Evolutionary conservation across 2,797 vertebrate genomes (phyloP).

Genomic region (Syndactyla subalaris): DNA sequence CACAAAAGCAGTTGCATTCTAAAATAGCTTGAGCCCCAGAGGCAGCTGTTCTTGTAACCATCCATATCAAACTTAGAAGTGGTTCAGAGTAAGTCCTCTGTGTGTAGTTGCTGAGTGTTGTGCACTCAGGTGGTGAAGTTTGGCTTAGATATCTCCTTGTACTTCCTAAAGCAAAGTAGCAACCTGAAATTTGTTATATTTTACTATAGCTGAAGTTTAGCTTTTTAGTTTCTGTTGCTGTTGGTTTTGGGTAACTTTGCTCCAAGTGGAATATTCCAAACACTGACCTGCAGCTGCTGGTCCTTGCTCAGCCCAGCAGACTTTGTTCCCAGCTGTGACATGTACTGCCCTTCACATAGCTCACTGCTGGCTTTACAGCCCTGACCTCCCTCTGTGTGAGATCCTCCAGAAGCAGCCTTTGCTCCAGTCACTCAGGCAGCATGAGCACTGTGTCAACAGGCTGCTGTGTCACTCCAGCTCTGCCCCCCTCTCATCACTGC

Average conservation of each 20-base stretch:
- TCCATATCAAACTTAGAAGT: not conserved
- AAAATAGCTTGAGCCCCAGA: not conserved
- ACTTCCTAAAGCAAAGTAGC: not conserved
- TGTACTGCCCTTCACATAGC: not conserved
- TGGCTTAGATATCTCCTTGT: not conserved
- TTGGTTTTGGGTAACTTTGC: not conserved
- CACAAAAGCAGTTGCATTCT: not conserved
- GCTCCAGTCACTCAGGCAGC: not conserved
- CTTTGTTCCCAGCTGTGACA: not conserved
- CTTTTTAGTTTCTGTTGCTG: not conserved
- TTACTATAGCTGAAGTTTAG: not conserved
- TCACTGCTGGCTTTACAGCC: not conserved
- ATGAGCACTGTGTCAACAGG: not conserved
- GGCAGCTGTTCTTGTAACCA: not conserved
- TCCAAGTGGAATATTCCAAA: slow-evolving; percentile 18
- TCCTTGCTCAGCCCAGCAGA: not conserved
- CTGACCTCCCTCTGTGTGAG: not conserved
- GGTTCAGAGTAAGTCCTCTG: not conserved
- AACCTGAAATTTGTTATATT: not conserved
- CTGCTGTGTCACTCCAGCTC: not conserved
- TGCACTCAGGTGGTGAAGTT: not conserved
- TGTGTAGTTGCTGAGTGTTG: not conserved
- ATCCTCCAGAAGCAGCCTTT: not conserved
- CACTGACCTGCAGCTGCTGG: not conserved
- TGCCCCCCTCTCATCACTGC: not conserved